phyloP scores from a whole-genome alignment of 2,888 invertebrate genomes.

The Ormyrus nitidulus region DNA sequence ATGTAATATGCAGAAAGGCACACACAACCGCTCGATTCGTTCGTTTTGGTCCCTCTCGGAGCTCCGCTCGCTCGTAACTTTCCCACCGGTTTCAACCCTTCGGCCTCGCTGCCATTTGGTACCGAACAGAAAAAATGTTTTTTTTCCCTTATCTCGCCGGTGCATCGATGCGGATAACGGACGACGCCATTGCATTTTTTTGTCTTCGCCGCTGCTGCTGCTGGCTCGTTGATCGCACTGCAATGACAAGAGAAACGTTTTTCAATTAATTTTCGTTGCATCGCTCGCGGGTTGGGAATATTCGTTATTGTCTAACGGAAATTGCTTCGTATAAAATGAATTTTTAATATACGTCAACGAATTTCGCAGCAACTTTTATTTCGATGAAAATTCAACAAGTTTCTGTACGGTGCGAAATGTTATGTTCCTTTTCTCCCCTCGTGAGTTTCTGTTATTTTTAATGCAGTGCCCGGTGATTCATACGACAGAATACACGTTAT shows the following conservation, averaged over 20 bases:
- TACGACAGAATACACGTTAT: too few relatives aligned
- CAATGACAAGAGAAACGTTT: constrained; percentile 44
- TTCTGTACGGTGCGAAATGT: too few relatives aligned
- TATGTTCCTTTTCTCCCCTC: too few relatives aligned
- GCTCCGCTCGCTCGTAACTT: constrained; percentile 11
- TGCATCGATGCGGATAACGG: constrained; percentile 47
- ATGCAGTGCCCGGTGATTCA: too few relatives aligned
- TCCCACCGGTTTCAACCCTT: constrained; percentile 49
- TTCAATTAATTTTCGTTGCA: constrained; percentile 9
- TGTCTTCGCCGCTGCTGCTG: too few relatives aligned
- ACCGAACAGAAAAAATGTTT: constrained; percentile 14
- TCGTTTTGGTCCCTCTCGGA: constrained; percentile 33
- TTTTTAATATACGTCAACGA: not conserved
- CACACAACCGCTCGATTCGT: constrained; percentile 47
- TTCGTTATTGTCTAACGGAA: not conserved
- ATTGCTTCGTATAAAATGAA: not conserved
- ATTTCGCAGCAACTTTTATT: too few relatives aligned
- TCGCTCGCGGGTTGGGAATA: not conserved
- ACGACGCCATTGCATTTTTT: constrained; percentile 28
- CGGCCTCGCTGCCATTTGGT: constrained; percentile 31
- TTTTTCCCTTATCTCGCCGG: constrained; percentile 36
- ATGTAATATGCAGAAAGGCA: constrained; percentile 24
- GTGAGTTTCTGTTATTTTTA: too few relatives aligned
- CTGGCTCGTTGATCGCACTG: constrained; percentile 38
- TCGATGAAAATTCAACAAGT: too few relatives aligned